Conservation (phyloP, 2,797 vertebrate genomes). For the Paratrypauchen microcephalus region DNA sequence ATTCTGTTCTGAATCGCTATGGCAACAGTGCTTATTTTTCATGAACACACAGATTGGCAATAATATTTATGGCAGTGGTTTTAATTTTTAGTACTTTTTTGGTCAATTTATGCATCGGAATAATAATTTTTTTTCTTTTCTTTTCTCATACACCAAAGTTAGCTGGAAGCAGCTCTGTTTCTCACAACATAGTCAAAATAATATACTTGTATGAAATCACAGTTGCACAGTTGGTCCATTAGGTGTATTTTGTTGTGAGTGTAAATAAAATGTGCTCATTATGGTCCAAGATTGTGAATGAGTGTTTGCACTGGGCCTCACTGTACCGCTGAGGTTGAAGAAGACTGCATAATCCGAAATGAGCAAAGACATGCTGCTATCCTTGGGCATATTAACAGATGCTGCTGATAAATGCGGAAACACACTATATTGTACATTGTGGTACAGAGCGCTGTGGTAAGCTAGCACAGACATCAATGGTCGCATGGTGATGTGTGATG, state of each 20-base stretch:
- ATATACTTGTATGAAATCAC: not conserved
- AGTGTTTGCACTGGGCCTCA: not conserved
- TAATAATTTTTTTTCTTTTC: too few species aligned
- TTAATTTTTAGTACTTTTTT: too few species aligned
- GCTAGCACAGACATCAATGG: constrained; percentile 23
- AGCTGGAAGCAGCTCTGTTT: too few species aligned
- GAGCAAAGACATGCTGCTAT: constrained; percentile 38
- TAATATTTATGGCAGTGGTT: too few species aligned
- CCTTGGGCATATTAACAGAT: constrained; percentile 33
- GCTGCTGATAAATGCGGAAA: constrained; percentile 38
- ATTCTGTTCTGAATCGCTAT: too few species aligned
- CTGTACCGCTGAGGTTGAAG: constrained; percentile 19
- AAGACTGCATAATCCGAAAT: constrained; percentile 38
- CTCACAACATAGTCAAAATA: too few species aligned
- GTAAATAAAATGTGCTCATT: not conserved
- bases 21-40: too few species aligned
- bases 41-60: too few species aligned
- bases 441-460: constrained; percentile 29
- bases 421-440: constrained; percentile 28
- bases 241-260: not conserved
- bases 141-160: too few species aligned
- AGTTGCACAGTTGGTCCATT: not conserved
- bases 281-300: not conserved
- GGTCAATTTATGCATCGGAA: too few species aligned
- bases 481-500: constrained; percentile 17